phyloP scores from a whole-genome alignment of 2,888 invertebrate genomes.

The Tortricodes alternella region DNA sequence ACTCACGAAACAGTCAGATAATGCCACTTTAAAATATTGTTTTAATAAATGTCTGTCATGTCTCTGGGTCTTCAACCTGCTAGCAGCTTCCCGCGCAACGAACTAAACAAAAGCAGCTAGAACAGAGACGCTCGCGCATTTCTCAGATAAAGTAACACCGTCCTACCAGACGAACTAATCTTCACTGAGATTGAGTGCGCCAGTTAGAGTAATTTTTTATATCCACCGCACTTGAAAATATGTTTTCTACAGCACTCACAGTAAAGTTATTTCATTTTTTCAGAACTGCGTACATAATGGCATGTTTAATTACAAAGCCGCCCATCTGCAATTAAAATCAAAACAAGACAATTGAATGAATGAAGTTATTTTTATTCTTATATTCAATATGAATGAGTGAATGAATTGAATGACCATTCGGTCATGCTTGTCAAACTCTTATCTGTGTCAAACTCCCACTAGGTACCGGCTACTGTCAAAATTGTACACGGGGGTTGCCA shows the following conservation, averaged over 20 bases:
- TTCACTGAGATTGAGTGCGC: conserved; percentile 83
- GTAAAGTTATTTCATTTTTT: conserved; percentile 21
- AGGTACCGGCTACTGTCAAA: no score
- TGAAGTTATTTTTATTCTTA: conserved; percentile 8
- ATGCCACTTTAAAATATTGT: conserved; percentile 11
- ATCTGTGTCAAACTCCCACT: no score
- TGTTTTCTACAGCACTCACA: conserved; percentile 1
- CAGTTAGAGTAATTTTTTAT: conserved; percentile 43
- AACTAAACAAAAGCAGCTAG: conserved; percentile 52
- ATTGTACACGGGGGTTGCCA: neutral
- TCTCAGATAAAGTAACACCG: conserved; percentile 53
- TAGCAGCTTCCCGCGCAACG: conserved; percentile 47
- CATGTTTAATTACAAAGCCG: neutral
- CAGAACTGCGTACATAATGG: conserved; percentile 15
- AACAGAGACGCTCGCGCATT: conserved; percentile 52
- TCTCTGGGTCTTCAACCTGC: conserved; percentile 42
- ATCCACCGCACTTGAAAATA: conserved; percentile 35
- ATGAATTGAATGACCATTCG: neutral
- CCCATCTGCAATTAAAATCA: conserved; percentile 10
- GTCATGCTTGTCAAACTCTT: neutral
- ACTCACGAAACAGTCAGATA: conserved; percentile 3
- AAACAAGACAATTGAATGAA: conserved; percentile 19
- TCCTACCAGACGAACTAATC: conserved; percentile 77
- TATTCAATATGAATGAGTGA: no score
- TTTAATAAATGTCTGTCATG: conserved; percentile 32